A percentile compares a stretch with the other conserved stretches of the same genome.
Evolutionary conservation across 2,888 invertebrate species (phyloP).

Genomic region (Leptura quadrifasciata): DNA sequence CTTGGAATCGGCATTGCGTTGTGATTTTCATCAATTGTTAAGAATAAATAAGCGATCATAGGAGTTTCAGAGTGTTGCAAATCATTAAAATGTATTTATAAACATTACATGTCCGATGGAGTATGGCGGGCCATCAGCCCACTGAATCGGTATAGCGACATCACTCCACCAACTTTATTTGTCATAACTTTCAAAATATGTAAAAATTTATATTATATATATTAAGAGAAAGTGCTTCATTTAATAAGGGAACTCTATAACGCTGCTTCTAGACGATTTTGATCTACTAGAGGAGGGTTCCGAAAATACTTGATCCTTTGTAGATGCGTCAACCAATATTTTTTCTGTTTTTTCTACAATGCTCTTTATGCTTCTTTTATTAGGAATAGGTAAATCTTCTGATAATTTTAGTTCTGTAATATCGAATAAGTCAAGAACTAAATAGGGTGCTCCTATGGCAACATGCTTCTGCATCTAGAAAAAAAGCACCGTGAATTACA

Average conservation of each 20-base stretch:
- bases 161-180: too few species aligned
- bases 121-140: too few species aligned
- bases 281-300: slow-evolving; percentile 66
- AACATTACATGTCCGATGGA: too few species aligned
- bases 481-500: slow-evolving; percentile 6
- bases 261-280: slow-evolving; percentile 67
- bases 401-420: slow-evolving; percentile 73
- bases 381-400: slow-evolving; percentile 67
- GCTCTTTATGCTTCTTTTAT: slow-evolving; percentile 61
- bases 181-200: too few species aligned
- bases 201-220: too few species aligned
- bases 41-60: too few species aligned
- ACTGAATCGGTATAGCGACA: too few species aligned
- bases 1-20: too few species aligned
- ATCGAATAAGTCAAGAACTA: slow-evolving; percentile 75
- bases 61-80: too few species aligned
- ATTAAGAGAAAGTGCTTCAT: too few species aligned
- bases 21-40: too few species aligned
- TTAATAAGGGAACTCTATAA: slow-evolving; percentile 60
- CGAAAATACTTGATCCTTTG: slow-evolving; percentile 66
- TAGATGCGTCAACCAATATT: slow-evolving; percentile 64
- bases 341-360: slow-evolving; percentile 64
- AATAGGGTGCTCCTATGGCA: slow-evolving; percentile 77
- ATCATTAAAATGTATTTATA: too few species aligned
- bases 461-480: slow-evolving; percentile 76